Conservation (phyloP, 1,140 invertebrate species). For the Caenorhabditis brenneri region DNA sequence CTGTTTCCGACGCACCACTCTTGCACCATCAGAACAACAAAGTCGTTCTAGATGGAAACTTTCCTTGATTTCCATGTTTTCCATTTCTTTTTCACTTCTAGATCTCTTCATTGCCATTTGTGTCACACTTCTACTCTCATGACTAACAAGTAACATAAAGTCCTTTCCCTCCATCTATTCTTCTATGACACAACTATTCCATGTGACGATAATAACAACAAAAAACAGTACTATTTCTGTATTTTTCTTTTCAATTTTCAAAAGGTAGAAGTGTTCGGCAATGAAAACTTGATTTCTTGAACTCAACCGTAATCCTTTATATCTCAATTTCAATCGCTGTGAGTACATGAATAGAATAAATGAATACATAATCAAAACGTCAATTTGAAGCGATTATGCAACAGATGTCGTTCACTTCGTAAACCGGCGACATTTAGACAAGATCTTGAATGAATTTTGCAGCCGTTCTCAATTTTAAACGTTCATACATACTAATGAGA, state of each 20-base stretch:
- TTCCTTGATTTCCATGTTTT: neutral
- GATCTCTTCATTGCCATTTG: neutral
- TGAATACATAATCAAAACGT: conserved; percentile 28
- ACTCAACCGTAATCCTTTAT: neutral
- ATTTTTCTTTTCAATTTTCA: neutral
- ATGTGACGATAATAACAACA: neutral
- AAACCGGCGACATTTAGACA: neutral
- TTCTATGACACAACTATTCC: neutral
- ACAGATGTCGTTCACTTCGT: conserved; percentile 14
- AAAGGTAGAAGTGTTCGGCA: neutral
- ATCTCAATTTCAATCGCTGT: neutral
- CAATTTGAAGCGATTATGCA: conserved; percentile 19
- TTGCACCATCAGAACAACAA: neutral
- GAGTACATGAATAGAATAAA: conserved; percentile 30
- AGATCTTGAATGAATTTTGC: neutral
- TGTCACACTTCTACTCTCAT: neutral
- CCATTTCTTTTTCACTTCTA: neutral
- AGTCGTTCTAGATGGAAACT: neutral
- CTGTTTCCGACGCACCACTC: neutral
- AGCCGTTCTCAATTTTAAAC: neutral
- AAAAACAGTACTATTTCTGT: neutral
- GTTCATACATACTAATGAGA: neutral
- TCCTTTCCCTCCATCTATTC: neutral
- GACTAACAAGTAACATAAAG: conserved; percentile 21
- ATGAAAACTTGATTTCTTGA: too few species aligned